These are phyloP conservation scores for Pelodiscus sinensis DNA, from an alignment of 2,113 vertebrate genomes.

Conservation along the genomic window DNA sequence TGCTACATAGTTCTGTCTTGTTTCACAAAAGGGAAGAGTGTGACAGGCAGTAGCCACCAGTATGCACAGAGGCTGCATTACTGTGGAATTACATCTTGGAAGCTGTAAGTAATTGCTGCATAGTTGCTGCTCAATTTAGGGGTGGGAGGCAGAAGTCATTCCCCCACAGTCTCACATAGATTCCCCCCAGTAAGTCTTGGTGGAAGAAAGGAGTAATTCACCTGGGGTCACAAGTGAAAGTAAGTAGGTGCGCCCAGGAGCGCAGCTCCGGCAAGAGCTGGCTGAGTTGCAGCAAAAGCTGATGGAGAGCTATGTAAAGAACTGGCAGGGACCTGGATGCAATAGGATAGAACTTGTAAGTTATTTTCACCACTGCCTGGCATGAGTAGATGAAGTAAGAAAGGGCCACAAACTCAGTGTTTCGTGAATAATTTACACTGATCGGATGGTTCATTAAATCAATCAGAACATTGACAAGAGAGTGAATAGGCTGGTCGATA, in stretches of 20 bases:
- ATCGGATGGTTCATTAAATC: background rate
- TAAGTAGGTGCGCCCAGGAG: too few relatives aligned
- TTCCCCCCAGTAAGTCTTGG: accelerated
- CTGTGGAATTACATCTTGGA: background rate
- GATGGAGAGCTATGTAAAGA: too few relatives aligned
- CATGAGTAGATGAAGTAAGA: background rate
- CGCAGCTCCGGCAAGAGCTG: too few relatives aligned
- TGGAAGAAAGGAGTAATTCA: background rate
- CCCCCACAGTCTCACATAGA: accelerated
- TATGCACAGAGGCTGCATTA: background rate
- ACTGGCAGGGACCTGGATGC: too few relatives aligned
- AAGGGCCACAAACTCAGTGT: background rate
- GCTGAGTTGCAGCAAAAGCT: too few relatives aligned
- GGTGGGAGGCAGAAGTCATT: background rate
- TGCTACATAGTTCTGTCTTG: too few relatives aligned
- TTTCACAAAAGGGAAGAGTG: background rate
- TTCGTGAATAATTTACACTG: background rate
- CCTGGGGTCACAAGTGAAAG: accelerated
- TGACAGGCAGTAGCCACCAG: background rate
- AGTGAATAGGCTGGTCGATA: background rate
- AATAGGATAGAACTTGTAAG: too few relatives aligned
- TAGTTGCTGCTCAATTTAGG: background rate
- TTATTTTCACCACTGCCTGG: accelerated
- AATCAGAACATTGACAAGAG: background rate
- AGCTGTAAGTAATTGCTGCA: background rate